phyloP scores from a whole-genome alignment of 2,797 vertebrate genomes.

The Enteromius paludinosus region DNA sequence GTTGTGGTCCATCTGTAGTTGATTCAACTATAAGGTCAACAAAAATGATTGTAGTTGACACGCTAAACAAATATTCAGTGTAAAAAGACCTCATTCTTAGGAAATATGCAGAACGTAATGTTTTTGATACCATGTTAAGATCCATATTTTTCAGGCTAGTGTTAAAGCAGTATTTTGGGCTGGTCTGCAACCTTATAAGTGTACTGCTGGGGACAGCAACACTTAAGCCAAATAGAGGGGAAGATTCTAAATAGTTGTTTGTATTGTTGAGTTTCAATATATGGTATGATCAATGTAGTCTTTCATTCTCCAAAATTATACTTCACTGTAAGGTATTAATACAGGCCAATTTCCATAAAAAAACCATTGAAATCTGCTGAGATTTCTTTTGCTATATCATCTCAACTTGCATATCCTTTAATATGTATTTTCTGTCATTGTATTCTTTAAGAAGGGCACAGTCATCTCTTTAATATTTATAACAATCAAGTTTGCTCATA shows the following conservation, averaged over 20 bases:
- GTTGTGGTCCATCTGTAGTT: constrained; percentile 28
- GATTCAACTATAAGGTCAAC: neutral
- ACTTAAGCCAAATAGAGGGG: neutral
- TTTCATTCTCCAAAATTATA: neutral
- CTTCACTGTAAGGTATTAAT: constrained; percentile 14
- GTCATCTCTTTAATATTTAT: neutral
- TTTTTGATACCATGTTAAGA: constrained; percentile 4
- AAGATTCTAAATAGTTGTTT: constrained; percentile 1
- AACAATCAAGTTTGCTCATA: neutral
- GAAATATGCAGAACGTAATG: neutral
- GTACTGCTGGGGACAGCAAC: neutral
- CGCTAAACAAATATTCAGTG: neutral
- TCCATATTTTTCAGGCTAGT: neutral
- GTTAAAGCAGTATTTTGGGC: neutral
- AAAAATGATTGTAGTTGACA: neutral
- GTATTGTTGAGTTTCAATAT: constrained; percentile 14
- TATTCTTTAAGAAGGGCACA: constrained; percentile 2
- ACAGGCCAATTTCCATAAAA: neutral
- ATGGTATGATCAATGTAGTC: neutral
- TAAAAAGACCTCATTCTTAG: constrained; percentile 11
- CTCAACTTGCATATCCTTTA: neutral
- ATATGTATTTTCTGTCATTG: neutral
- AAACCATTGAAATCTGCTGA: constrained; percentile 6
- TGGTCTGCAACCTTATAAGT: constrained; percentile 5
- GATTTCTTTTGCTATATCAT: constrained; percentile 6